Base-by-base conservation (phyloP, 2,797 vertebrate genomes). In the Pristis pectinata region DNA sequence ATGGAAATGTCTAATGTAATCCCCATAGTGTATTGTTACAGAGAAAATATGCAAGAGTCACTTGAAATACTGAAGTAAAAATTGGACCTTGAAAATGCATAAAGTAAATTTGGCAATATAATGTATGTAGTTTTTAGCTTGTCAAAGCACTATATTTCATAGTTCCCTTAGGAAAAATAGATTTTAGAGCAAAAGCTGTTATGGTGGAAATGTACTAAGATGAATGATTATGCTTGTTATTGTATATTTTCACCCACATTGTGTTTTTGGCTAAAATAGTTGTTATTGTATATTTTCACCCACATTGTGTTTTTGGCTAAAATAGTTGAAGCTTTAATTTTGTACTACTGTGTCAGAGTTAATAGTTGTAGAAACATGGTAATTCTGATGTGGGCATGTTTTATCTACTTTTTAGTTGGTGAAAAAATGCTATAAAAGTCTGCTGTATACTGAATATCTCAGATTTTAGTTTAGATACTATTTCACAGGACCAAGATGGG, bases 271-370 rank as follows among this genome's bases (percentile, higher is more conserved):
- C 59, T 91, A 24, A 80, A 64, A 37, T 91, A 34, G 49, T 24
- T 41, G 93, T 93, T 37, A 93, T 44, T 93, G 91, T 61, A 72
- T 93, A 93, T 93, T 93, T 93, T 70, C 64, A 74, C 61, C 67
- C 11, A 30, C 8, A 5, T 72, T 85, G 49, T 61, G 41, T 19
- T 93, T 74, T 93, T 74, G 87, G n/a, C 59, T 91, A 24, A 80
- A 64, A 37, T 91, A 34, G 49, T 93, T 85, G 80, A 34, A 74
- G 67, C 41, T 74, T 53, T 93, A 74, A 44, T 93, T 93, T 93
- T 93, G 44, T 94, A 94, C 44, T 94, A 76, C 41, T 76, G 67
- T 27, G 49, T 56, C 67, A 49, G 61, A 67, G 91, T 74, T 74
- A 34, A 93, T 49, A 94, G 13, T 94, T 74, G 24, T 76, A 94